Evolutionary conservation across 2,888 invertebrate genomes (phyloP).

Genomic region (Sisyra nigra): DNA sequence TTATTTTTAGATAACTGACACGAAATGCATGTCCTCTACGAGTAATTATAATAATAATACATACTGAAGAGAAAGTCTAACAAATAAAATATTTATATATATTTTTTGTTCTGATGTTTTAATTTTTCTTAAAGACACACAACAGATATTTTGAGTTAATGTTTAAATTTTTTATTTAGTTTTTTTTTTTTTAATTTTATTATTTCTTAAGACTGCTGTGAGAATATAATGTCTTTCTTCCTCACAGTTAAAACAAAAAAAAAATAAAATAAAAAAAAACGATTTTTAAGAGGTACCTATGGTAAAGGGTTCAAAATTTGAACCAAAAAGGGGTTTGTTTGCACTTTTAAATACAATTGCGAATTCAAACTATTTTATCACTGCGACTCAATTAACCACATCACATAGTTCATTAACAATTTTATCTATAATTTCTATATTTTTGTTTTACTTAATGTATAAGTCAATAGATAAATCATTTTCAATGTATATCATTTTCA

Average conservation of each 20-base stretch:
- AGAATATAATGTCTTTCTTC: too few relatives aligned
- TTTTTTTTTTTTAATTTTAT: too few relatives aligned
- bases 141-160: background rate
- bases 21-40: too few relatives aligned
- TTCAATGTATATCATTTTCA: too few relatives aligned
- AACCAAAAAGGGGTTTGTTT: conserved; percentile 23
- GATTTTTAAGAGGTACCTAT: conserved; percentile 28
- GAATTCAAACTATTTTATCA: conserved; percentile 19
- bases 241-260: too few relatives aligned
- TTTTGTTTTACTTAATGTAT: background rate
- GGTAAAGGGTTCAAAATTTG: conserved; percentile 18
- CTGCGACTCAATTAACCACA: conserved; percentile 18
- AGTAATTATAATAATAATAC: background rate
- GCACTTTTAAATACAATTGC: conserved; percentile 10
- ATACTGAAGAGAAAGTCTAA: background rate
- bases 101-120: conserved; percentile 4
- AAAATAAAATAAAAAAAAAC: conserved; percentile 20
- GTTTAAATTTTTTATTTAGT: background rate
- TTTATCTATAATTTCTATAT: conserved; percentile 5
- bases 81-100: background rate
- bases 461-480: background rate
- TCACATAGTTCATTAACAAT: conserved; percentile 7
- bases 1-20: too few relatives aligned
- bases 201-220: too few relatives aligned
- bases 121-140: conserved; percentile 3